Base-by-base conservation (phyloP, 2,113 vertebrate species). In the Caranx ignobilis region DNA sequence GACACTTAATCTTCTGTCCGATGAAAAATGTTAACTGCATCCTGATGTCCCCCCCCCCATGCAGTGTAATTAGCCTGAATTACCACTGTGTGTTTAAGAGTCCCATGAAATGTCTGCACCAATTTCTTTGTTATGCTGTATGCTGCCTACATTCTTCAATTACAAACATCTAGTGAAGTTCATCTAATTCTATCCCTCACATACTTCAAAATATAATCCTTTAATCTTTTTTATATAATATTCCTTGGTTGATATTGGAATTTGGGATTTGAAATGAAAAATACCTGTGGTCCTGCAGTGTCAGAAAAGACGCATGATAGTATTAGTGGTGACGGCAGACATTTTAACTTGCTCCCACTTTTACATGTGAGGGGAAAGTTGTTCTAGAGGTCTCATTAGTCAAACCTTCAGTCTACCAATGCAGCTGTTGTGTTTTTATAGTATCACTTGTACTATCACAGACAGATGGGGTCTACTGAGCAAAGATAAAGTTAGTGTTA, bases 11-110 rank as follows among this genome's bases (percentile, higher is more conserved):
- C 91, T 91, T 80, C 82, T 86, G 87, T 85, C 87, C 67, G 67
- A 90, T 93, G 89, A 94, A 93, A 95, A 92, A 93, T 93, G 92
- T 92, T 94, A 94, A 95, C 82, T 92, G 90, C 90, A 91, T 93
- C 94, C 94, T 88, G 82, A 94, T 94, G 94, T 92, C 43, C 32
- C 60, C 26, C 60, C 26, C 71, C 85, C 54, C 73, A 57, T 64
- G 72, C 62, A 41, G 79, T 5, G 66, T 72, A 89, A 92, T 93
- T 92, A 90, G 64, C 11, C 63, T 74, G 64, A 92, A 92, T 88
- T 88, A 92, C 85, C 78, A 77, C 47, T 76, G 66, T 75, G 77
- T 75, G 77, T 70, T 88, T 82, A 79, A 81, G 80, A 39, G 47
- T 83, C 60, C 71, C 78, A 43, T 76, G 47, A 85, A 87, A 87